A percentile compares a stretch with the other conserved stretches of the same genome.
Evolutionary conservation across 2,797 vertebrate genomes (phyloP).

Genomic region (Sebastes wilsoni): DNA sequence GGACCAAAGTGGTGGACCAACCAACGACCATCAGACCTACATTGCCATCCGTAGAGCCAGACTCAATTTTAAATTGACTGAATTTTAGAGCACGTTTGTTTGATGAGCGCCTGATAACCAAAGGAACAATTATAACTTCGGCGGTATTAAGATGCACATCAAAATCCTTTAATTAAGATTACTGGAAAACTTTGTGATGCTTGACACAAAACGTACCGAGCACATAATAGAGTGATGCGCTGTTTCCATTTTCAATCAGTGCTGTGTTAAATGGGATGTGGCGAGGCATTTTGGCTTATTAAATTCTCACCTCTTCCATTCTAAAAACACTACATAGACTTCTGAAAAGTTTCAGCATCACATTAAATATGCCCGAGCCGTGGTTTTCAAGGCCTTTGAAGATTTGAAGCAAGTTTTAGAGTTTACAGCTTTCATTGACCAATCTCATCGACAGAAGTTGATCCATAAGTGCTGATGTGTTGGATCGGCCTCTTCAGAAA

Average conservation of each 20-base stretch:
- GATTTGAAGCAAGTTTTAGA: not conserved
- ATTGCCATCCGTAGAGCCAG: not conserved
- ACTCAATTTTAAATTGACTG: not conserved
- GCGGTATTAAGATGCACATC: not conserved
- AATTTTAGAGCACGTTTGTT: not conserved
- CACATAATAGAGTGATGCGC: not conserved
- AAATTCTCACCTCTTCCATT: not conserved
- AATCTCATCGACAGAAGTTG: not conserved
- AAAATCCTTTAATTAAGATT: not conserved
- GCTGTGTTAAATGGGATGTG: not conserved
- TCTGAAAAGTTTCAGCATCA: not conserved
- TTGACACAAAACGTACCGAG: not conserved
- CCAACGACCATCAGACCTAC: not conserved
- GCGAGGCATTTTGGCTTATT: not conserved
- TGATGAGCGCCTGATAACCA: not conserved
- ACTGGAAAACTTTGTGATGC: not conserved
- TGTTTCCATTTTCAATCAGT: conserved; percentile 13
- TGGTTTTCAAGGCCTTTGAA: not conserved
- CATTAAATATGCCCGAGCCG: not conserved
- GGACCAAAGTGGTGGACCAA: not conserved
- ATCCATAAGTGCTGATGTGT: not conserved
- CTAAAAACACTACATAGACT: not conserved
- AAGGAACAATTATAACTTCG: not conserved
- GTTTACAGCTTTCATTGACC: not conserved
- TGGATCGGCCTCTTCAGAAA: not conserved